Evolutionary conservation across 2,113 vertebrate species (phyloP).

Genomic region (Oophaga pumilio): DNA sequence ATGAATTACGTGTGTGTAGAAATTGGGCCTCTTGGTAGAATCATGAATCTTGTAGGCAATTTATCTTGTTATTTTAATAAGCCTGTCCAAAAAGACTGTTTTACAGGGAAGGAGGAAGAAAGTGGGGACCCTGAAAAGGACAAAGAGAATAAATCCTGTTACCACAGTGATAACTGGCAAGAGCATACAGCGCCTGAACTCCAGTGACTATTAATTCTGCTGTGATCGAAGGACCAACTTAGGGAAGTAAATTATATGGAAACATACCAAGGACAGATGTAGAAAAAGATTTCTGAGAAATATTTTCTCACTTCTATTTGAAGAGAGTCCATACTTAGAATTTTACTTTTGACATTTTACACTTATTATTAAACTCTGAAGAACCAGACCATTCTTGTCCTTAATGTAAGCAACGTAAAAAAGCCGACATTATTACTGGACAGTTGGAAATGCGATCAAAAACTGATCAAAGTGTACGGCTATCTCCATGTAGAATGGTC

Average conservation of each 20-base stretch:
- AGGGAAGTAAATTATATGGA: constrained; percentile 65
- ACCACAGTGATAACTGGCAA: constrained; percentile 57
- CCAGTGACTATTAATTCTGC: constrained; percentile 63
- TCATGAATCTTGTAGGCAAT: constrained; percentile 49
- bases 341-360: constrained; percentile 13
- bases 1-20: constrained; percentile 54
- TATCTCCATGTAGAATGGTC: neutral
- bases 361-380: neutral
- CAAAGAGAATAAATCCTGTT: constrained; percentile 25
- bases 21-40: constrained; percentile 50
- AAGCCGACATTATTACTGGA: neutral
- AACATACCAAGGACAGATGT: constrained; percentile 61
- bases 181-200: constrained; percentile 59
- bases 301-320: constrained; percentile 53
- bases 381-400: neutral
- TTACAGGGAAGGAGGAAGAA: constrained; percentile 50
- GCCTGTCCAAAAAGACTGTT: constrained; percentile 55
- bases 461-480: neutral
- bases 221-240: constrained; percentile 62
- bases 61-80: constrained; percentile 58
- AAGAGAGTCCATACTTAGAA: neutral
- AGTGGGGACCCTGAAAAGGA: constrained; percentile 47
- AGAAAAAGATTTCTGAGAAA: constrained; percentile 63
- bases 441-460: neutral
- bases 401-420: neutral